Evolutionary conservation across 1,140 invertebrate genomes (phyloP).

Genomic region (Piezodorus guildinii): DNA sequence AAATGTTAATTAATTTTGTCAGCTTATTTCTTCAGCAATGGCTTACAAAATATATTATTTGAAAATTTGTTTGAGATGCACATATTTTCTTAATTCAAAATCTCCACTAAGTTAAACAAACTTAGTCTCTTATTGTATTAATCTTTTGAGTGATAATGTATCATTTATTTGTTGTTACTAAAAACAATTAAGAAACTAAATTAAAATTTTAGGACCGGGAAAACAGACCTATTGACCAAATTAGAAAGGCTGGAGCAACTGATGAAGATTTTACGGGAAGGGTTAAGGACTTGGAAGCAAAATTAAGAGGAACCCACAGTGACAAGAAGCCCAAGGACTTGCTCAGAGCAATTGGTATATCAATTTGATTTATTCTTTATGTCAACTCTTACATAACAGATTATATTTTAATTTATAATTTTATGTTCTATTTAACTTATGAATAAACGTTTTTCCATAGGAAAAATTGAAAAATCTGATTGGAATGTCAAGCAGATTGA

Average conservation of each 20-base stretch:
- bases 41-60: no score
- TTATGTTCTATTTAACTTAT: background rate
- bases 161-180: no score
- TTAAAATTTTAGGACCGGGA: conserved; percentile 47
- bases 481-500: conserved; percentile 88
- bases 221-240: conserved; percentile 42
- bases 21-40: no score
- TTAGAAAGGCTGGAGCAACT: conserved; percentile 39
- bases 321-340: conserved; percentile 78
- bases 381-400: no score
- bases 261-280: conserved; percentile 60
- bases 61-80: no score
- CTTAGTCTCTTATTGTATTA: no score
- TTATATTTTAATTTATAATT: background rate
- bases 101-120: no score
- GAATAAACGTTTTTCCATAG: conserved; percentile 29
- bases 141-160: no score
- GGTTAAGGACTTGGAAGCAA: conserved; percentile 55
- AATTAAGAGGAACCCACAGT: conserved; percentile 39
- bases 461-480: conserved; percentile 79
- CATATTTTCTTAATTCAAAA: no score
- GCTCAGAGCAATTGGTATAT: conserved; percentile 61
- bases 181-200: no score
- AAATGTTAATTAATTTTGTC: no score
- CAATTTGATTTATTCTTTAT: background rate